phyloP scores from a whole-genome alignment of 2,888 invertebrate genomes.

The Polia nebulosa region DNA sequence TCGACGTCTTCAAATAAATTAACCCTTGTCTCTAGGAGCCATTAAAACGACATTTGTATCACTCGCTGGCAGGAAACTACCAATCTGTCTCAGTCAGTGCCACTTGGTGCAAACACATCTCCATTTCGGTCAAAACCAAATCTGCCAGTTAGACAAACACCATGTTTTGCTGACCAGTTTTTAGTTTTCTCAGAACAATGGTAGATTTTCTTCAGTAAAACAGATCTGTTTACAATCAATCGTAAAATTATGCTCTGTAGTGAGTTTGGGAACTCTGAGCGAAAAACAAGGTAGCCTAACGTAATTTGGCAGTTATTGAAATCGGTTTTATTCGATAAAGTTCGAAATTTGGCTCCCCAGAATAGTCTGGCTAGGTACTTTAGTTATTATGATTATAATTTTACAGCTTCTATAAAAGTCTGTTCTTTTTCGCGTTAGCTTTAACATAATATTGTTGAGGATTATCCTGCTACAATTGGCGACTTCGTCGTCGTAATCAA shows the following conservation, averaged over 20 bases:
- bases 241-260: constrained; percentile 36
- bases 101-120: constrained; percentile 80
- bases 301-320: constrained; percentile 49
- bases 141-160: constrained; percentile 36
- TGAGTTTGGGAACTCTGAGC: constrained; percentile 35
- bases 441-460: constrained; percentile 15
- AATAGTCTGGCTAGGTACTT: constrained; percentile 24
- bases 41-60: constrained; percentile 83
- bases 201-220: constrained; percentile 7
- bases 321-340: constrained; percentile 51
- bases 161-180: constrained; percentile 20
- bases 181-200: background rate
- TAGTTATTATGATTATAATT: constrained; percentile 43
- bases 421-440: constrained; percentile 4
- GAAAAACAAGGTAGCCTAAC: constrained; percentile 50
- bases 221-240: constrained; percentile 43
- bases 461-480: constrained; percentile 14
- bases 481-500: constrained; percentile 27
- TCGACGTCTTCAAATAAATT: constrained; percentile 80
- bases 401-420: constrained; percentile 7
- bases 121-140: constrained; percentile 63
- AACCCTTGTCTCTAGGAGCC: constrained; percentile 80
- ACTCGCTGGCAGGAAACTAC: constrained; percentile 84
- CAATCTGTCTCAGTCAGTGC: constrained; percentile 82
- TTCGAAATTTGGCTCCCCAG: constrained; percentile 26